phyloP scores from a whole-genome alignment of 2,888 invertebrate species.

The Masnerella sp. region DNA sequence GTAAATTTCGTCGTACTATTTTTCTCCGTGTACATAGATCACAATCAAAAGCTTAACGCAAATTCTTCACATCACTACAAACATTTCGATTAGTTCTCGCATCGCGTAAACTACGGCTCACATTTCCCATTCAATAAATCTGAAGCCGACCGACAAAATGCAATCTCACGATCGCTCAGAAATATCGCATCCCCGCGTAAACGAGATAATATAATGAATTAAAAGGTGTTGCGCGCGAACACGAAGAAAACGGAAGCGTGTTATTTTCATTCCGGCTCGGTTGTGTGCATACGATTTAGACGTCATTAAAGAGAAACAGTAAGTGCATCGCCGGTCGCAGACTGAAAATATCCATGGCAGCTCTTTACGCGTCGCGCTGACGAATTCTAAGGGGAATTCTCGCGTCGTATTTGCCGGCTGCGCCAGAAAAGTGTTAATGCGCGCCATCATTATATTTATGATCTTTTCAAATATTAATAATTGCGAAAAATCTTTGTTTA shows the following conservation, averaged over 20 bases:
- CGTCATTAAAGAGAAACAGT: conserved; percentile 71
- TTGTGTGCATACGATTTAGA: conserved; percentile 68
- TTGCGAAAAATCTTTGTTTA: conserved; percentile 53
- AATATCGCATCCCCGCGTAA: conserved; percentile 20
- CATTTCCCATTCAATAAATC: too few species aligned
- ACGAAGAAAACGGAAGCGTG: conserved; percentile 44
- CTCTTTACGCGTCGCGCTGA: conserved; percentile 49
- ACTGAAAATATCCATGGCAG: conserved; percentile 62
- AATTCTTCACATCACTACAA: too few species aligned
- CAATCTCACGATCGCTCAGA: conserved; percentile 21
- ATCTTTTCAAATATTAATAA: conserved; percentile 59
- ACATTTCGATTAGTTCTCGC: too few species aligned
- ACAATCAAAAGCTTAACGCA: too few species aligned
- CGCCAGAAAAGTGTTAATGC: conserved; percentile 50
- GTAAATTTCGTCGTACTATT: too few species aligned
- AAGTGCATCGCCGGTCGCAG: conserved; percentile 56
- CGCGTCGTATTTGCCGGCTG: conserved; percentile 42
- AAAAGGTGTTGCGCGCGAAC: conserved; percentile 44
- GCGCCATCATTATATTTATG: conserved; percentile 56
- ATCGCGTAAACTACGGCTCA: too few species aligned
- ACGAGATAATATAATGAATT: conserved; percentile 48
- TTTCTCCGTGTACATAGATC: too few species aligned
- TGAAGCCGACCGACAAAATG: too few species aligned
- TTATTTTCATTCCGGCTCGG: conserved; percentile 37
- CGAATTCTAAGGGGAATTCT: conserved; percentile 65